Base-by-base conservation (phyloP, 2,797 vertebrate species). In the Danio albolineatus region DNA sequence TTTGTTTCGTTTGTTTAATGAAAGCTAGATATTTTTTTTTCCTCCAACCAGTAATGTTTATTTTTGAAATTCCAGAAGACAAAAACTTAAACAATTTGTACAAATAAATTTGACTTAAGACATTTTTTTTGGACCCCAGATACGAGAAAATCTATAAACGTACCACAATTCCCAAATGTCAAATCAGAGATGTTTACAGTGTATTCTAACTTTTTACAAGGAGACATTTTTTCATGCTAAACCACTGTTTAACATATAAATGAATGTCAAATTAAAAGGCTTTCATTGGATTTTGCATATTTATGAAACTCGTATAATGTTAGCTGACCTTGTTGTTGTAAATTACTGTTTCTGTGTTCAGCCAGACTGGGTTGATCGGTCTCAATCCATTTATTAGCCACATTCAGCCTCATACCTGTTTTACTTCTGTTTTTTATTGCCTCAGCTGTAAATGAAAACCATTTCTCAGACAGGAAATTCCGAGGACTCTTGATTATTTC, bases 211-310 rank as follows among this genome's bases (percentile, higher is more conserved):
- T 64, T 56, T 62, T 53, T 13, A 39, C 48, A 51, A 21, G 12
- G 48, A 44, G 54, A 43, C 21, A 4, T 75, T 64, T 60, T 75
- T 64, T 60, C 48, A 53, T 28, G 73, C 48, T 17, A 43, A 76
- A 66, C 61, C 41, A 56, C 73, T 76, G 73, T 65, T 76, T 76
- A 76, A 53, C 60, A 76, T 76, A 64, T 76, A 75, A 64, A 75
- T 64, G 60, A 75, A 39, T 53, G 49, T 66, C 49, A 66, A 66
- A 76, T 66, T 19, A 66, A 76, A 41, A 76, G 13, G 21, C 8
- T 76, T 76, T 65, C 56, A 76, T 44, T 76, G 19, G 17, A 66
- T 56, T 76, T 76, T 76, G 39, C 61, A 76, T 76, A 54, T 76
- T 43, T 44, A 76, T 76, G 49, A 76, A n/a, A 64, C 48, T 76